phyloP scores from a whole-genome alignment of 2,888 invertebrate genomes.

The Orthonevra nobilis region DNA sequence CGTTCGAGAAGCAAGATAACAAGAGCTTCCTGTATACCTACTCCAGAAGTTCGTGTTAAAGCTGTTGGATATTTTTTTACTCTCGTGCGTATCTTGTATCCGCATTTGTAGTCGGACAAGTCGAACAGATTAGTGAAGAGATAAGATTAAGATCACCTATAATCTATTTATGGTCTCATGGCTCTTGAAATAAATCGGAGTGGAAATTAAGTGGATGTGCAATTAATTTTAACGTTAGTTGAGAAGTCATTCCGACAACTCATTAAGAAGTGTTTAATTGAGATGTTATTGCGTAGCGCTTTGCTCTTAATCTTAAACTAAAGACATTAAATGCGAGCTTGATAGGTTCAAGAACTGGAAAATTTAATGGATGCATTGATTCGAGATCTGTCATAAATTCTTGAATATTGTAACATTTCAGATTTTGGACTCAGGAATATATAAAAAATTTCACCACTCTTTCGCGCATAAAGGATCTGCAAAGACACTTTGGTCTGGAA shows the following conservation, averaged over 20 bases:
- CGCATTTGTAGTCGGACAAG: slow-evolving; percentile 22
- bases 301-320: no score
- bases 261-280: slow-evolving; percentile 46
- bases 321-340: no score
- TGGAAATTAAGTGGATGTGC: slow-evolving; percentile 52
- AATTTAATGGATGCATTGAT: no score
- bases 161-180: neutral
- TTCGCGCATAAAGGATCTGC: no score
- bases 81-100: neutral
- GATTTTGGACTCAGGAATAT: no score
- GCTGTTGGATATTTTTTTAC: no score
- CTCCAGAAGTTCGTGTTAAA: slow-evolving; percentile 4
- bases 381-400: no score
- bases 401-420: no score
- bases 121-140: slow-evolving; percentile 57
- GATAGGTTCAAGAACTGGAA: no score
- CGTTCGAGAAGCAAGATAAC: neutral
- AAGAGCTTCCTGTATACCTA: slow-evolving; percentile 21
- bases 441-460: no score
- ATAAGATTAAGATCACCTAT: slow-evolving; percentile 4
- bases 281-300: slow-evolving; percentile 36
- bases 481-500: no score
- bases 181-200: slow-evolving; percentile 43
- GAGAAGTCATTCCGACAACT: neutral
- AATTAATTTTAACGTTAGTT: slow-evolving; percentile 64